These are phyloP conservation scores for Botia kubotai DNA, from an alignment of 2,797 vertebrate genomes.

Conservation along the genomic window DNA sequence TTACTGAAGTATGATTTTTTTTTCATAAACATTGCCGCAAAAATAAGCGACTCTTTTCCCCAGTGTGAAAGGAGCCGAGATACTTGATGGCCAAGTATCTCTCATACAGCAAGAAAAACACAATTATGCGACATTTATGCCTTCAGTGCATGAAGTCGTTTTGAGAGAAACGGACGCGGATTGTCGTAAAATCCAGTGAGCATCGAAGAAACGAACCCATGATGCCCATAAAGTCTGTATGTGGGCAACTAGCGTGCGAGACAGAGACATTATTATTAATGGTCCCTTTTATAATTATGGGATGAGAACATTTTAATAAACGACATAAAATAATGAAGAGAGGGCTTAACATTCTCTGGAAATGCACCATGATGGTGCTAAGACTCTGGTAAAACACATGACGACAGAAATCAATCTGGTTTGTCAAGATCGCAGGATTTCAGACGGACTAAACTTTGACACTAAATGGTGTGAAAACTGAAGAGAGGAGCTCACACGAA, in stretches of 20 bases:
- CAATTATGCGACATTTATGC: not conserved
- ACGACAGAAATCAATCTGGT: not conserved
- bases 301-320: not conserved
- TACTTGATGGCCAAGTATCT: not conserved
- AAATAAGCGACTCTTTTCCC: not conserved
- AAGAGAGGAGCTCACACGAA: not conserved
- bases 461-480: not conserved
- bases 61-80: not conserved
- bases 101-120: not conserved
- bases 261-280: not conserved
- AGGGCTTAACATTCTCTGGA: not conserved
- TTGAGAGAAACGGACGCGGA: not conserved
- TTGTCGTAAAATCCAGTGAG: not conserved
- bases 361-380: not conserved
- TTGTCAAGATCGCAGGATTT: not conserved
- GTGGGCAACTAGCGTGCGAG: not conserved
- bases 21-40: not conserved
- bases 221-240: not conserved
- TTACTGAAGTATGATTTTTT: not conserved
- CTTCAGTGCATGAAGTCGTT: not conserved
- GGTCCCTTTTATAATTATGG: not conserved
- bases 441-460: constrained; percentile 5
- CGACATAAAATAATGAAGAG: not conserved
- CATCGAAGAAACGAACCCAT: not conserved
- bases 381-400: not conserved